Evolutionary conservation across 2,113 vertebrate species (phyloP), one percentile per base, ranked within the genome.

Genomic region (Oryzias curvinotus): DNA sequence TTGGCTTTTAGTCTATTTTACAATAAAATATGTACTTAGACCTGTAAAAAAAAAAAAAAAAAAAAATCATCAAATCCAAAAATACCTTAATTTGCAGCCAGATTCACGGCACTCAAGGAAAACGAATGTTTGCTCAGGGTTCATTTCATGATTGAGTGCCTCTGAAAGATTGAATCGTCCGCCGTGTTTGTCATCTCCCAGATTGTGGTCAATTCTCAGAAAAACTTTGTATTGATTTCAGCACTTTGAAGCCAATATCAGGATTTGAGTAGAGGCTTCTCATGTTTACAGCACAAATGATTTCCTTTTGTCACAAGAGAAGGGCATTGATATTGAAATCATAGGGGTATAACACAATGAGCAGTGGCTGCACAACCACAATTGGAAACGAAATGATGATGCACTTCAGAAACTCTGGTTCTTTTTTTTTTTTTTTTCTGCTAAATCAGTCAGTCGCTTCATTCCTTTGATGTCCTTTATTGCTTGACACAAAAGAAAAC

Each of bases 171-270:
- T 60, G 64, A 43, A n/a, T 62, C 7, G 8, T 62, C 71, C 17
- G 62, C 54, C 47, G 65, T 65, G 65, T 68, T 84, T 82, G 65
- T 68, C 54, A 48, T 59, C 64, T 21, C 6, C n/a, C 57, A 43
- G 61, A 62, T 51, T 69, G 61, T 55, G 61, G 67, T 82, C 76
- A 64, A 44, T 78, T 75, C 52, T 71, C 42, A 54, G 59, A 62
- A 73, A 49, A 81, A 75, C 78, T 41, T 75, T 60, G 10, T 25
- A 73, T 87, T 77, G 72, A 82, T 83, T 85, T 79, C 52, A 42
- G 50, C 59, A 64, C 71, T 73, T 81, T 77, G 70, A 42, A 68
- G 42, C 77, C 76, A 46, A 46, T 63, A 64, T 76, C 64, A 51
- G 59, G 63, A 70, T 68, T 42, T 48, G 44, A 66, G 68, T 55